These are phyloP conservation scores for Luperina nickerlii DNA, from an alignment of 2,888 invertebrate genomes.

Conservation along the genomic window DNA sequence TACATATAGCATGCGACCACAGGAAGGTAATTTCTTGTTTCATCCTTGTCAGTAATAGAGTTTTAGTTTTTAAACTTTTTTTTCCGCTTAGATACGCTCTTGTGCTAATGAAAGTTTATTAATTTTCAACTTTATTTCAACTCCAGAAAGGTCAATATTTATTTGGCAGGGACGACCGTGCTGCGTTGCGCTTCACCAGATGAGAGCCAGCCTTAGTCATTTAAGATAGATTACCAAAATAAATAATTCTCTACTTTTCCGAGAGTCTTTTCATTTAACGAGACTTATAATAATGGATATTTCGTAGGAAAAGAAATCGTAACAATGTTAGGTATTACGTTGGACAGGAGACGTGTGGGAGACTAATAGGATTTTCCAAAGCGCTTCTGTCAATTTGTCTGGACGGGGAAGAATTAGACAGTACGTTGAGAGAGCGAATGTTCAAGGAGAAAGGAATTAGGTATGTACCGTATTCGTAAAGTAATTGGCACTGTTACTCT, in stretches of 20 bases:
- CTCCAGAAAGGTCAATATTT: no score
- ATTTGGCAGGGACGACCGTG: no score
- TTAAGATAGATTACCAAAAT: not conserved
- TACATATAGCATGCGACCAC: no score
- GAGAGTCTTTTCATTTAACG: not conserved
- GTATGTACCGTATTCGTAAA: not conserved
- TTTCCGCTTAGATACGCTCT: no score
- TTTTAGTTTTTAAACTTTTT: no score
- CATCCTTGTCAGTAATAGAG: no score
- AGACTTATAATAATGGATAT: not conserved
- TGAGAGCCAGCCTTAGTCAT: not conserved
- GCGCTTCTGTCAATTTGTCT: conserved; percentile 24
- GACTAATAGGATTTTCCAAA: conserved; percentile 16
- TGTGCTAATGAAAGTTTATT: no score
- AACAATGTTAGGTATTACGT: not conserved
- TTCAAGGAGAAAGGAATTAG: not conserved
- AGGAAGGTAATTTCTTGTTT: no score
- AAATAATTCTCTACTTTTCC: not conserved
- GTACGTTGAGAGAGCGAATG: not conserved
- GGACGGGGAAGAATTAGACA: conserved; percentile 1
- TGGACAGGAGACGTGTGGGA: not conserved
- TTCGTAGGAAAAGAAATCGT: not conserved
- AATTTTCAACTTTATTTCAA: no score
- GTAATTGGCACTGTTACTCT: not conserved
- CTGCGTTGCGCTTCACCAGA: no score